Evolutionary conservation across 2,797 vertebrate genomes (phyloP), one percentile per base, ranked within the genome.

Genomic region (Botia kubotai): DNA sequence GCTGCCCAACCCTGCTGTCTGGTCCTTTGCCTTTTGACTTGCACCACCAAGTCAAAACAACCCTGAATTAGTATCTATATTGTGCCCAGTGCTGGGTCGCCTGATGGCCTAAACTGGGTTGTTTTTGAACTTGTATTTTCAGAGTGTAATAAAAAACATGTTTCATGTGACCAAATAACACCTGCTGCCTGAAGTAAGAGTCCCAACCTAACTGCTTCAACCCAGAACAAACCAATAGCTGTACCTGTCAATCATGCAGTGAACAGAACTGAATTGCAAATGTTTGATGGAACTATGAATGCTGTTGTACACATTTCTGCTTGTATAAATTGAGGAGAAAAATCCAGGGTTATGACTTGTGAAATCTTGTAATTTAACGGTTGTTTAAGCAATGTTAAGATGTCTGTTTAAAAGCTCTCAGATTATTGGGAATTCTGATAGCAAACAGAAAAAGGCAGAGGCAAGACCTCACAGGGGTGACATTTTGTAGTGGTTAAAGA

Each of bases 361-460:
- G 39, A 10, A 53, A 53, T 53, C 52, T 43, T 17, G 16, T 16
- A 4, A 3, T 17, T 53, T 53, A 53, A 16, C 2, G 52, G 16
- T 53, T 4, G 3, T 48, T 10, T 19, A 39, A 46, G 39, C 10
- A 23, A 26, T 13, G 5, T 63, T 17, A 21, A 52, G 29, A 5
- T 21, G 17, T 53, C 43, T 26, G 48, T 19, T 58, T 58, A 13
- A 55, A n/a, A 21, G 21, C 46, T 85, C 53, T 39, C 50, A 95
- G 95, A 89, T 96, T 75, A 92, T 94, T 16, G 86, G 92, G 63
- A 69, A 65, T 90, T 90, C 85, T 6, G 76, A 63, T 83, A 87
- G 66, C 26, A 86, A 72, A 53, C 0, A 71, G 65, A 95, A 94
- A 89, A 95, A 94, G 87, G 91, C 91, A 16, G 17, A 23, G 29